phyloP scores from a whole-genome alignment of 2,888 invertebrate genomes.

The Athripsodes cinereus region DNA sequence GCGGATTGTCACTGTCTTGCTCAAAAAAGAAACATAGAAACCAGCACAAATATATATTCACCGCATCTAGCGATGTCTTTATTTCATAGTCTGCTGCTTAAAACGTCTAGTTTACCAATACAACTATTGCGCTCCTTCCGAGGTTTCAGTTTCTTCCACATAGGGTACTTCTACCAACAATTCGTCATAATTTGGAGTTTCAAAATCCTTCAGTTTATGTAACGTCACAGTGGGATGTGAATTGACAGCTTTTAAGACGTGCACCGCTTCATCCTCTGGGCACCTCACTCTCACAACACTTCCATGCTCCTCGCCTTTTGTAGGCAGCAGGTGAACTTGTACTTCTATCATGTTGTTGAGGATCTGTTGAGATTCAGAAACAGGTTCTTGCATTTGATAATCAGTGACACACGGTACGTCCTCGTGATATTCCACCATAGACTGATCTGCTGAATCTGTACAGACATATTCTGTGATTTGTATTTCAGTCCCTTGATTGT shows the following conservation, averaged over 20 bases:
- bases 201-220: neutral
- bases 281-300: neutral
- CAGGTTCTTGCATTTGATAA: neutral
- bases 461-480: neutral
- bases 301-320: neutral
- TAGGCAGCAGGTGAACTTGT: neutral
- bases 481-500: neutral
- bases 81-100: too few relatives aligned
- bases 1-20: too few relatives aligned
- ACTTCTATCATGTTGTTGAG: neutral
- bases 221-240: neutral
- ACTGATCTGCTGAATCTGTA: neutral
- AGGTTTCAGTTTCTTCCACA: too few relatives aligned
- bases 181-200: neutral
- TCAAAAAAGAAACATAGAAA: too few relatives aligned
- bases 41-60: too few relatives aligned
- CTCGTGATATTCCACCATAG: neutral
- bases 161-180: too few relatives aligned
- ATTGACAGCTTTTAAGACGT: neutral
- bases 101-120: too few relatives aligned
- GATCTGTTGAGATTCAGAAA: neutral
- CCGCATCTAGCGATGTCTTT: too few relatives aligned
- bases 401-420: neutral
- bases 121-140: too few relatives aligned
- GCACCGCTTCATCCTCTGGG: neutral